Percentiles rank a stretch among this genome's conserved stretches.
Evolutionary conservation across 35 echinoderm and acorn worm species (phyloP).

Genomic region (Anneissia japonica): DNA sequence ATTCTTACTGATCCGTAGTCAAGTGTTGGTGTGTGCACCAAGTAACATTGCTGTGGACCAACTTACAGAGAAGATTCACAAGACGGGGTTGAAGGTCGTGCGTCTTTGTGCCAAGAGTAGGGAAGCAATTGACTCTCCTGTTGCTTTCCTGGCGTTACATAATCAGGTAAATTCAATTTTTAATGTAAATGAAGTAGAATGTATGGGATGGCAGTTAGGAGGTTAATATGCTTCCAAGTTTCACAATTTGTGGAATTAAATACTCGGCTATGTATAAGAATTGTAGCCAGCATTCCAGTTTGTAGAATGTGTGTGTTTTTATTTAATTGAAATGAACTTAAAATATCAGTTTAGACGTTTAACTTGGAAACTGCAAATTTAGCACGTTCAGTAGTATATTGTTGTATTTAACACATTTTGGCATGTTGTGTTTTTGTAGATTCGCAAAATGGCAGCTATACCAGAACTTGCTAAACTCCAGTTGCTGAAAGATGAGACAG

Average conservation of each 20-base stretch:
- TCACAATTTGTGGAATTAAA: too few relatives aligned
- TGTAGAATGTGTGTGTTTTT: too few relatives aligned
- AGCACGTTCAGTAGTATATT: neutral
- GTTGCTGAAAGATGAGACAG: conserved; percentile 90
- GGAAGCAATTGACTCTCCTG: conserved; percentile 94
- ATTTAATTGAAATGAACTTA: neutral
- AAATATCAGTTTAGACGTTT: neutral
- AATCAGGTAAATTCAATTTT: conserved; percentile 81
- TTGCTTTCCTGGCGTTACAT: conserved; percentile 85
- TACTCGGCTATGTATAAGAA: too few relatives aligned
- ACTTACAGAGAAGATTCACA: conserved; percentile 96
- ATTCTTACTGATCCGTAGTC: conserved; percentile 24
- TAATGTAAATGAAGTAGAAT: too few relatives aligned
- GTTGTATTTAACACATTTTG: neutral
- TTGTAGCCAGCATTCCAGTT: too few relatives aligned
- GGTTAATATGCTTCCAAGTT: too few relatives aligned
- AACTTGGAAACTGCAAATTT: neutral
- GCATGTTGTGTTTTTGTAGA: conserved; percentile 17
- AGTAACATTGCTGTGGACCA: conserved; percentile 98
- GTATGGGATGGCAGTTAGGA: too few relatives aligned
- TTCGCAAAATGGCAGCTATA: conserved; percentile 81
- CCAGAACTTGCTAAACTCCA: conserved; percentile 86
- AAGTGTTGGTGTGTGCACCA: conserved; percentile 96
- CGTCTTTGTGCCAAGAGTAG: conserved; percentile 93
- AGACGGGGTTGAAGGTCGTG: conserved; percentile 85